Base-by-base conservation (phyloP, 2,888 invertebrate genomes). In the Drosophila niveifrons region DNA sequence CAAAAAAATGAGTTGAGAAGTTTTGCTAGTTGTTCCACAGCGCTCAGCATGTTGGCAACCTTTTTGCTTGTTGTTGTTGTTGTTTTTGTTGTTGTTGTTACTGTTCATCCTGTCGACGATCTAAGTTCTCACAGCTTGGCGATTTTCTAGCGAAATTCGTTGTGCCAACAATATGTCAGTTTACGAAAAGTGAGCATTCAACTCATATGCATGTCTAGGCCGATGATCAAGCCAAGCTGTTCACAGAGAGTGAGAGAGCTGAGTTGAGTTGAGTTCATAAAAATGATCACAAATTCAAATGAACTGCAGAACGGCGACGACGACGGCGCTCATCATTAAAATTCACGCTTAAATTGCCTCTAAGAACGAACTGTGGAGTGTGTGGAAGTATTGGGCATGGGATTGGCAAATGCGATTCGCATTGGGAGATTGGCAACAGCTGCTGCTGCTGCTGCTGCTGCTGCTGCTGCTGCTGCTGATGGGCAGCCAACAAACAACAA, bases 281-380 rank as follows among this genome's bases (percentile, higher is more conserved):
- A 79, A 82, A 64, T 51, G 65, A 65, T 43, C 63, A 55, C 50
- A 67, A 89, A 88, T 86, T 86, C 88, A 89, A 86, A 90, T 90
- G 88, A 89, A 89, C 89, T 87, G 76, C 81, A 86, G 78, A 75
- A 23, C 23, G 23, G 3, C 71, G 34, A 18, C 46, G 23, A 34
- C 34, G 28, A 78, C 75, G 78, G 76, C 82, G 85, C 86, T 89
- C 85, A 72, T 86, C 84, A 88, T 86, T 80, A 90, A 90, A 90
- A 87, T 80, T 88, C 80, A 83, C 75, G 80, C 83, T 89, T 82
- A 78, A 86, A 89, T 87, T 89, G 82, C 73, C 78, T 75, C 64
- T 59, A 69, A 83, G 75, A 79, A 68, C 57, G 23, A 51, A 47
- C 10, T 31, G 29, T 9, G 31, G 9, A 31, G 10, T 31, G 10